phyloP scores from a whole-genome alignment of 2,888 invertebrate species.

The Poecilus cupreus region DNA sequence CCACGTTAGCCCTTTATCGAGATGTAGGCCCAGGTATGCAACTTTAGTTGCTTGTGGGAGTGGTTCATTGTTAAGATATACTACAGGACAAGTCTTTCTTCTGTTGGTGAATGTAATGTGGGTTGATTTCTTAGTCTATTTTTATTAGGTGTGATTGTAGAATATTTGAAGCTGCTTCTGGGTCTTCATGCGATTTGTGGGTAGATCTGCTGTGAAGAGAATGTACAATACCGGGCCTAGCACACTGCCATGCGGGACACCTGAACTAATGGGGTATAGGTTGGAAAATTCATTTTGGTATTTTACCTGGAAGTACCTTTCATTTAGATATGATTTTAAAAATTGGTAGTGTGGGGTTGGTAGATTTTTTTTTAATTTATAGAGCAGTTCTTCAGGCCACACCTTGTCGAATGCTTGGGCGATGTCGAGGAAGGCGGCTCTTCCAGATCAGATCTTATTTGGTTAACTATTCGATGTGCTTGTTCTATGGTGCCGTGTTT shows the following conservation, averaged over 20 bases:
- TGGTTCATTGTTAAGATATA: neutral
- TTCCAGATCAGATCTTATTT: conserved; percentile 58
- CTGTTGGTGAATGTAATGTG: conserved; percentile 14
- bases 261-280: no score
- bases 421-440: conserved; percentile 61
- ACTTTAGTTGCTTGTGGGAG: conserved; percentile 25
- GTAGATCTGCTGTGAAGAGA: no score
- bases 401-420: no score
- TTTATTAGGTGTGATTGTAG: conserved; percentile 61
- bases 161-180: conserved; percentile 61
- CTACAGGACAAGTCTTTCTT: neutral
- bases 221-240: conserved; percentile 62
- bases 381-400: conserved; percentile 60
- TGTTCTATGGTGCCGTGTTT: no score
- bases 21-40: neutral
- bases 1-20: no score
- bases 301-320: no score
- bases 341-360: no score
- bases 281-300: no score
- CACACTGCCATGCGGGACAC: conserved; percentile 63
- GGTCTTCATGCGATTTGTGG: no score
- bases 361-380: conserved; percentile 60
- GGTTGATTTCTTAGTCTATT: conserved; percentile 33
- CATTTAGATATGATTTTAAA: conserved; percentile 58
- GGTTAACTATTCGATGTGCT: conserved; percentile 60